Evolutionary conservation across 2,888 invertebrate genomes (phyloP), one percentile per base, ranked within the genome.

Genomic region (Synergus japonicus): DNA sequence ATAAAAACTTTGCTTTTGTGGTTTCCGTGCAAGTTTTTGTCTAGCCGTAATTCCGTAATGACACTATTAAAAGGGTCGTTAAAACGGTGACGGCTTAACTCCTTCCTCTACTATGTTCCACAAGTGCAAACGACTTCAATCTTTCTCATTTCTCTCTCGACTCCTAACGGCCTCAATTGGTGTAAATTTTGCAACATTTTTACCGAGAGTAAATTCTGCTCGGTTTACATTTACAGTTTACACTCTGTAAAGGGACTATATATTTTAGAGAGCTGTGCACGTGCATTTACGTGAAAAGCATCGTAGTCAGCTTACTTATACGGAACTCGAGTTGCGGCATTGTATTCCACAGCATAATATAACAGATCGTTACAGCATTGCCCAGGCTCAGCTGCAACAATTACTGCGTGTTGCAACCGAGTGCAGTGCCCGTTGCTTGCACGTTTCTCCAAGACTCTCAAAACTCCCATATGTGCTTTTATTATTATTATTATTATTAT

Each of bases 331-430:
- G 81, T 85, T 84, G 83, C 84, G 76, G 85, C 85, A 87, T 86
- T 87, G 85, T 85, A 77, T 82, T 86, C 82, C 37, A 79, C 60
- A 77, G 83, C 69, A 22, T 60, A 60, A 22, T 60, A 60, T 22
- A 69, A 69, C 69, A 80, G 78, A 85, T 83, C 80, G 83, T 85
- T 85, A 85, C 85, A 79, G 84, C 83, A 82, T 78, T 79, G 81
- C 80, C 78, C 80, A 67, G 82, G 78, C 83, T 82, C 84, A 83
- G 85, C 86, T 86, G 86, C 87, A 86, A 87, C 86, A 86, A 88
- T 87, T 86, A 87, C 86, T 79, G 85, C 86, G 86, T 88, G 88
- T 87, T 86, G 88, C 89, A 88, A 88, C 85, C 76, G 77, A 82
- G 82, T 80, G 82, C 76, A 80, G 49, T 22, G 67, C 54, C 77